Evolutionary conservation across 2,888 invertebrate species (phyloP).

Genomic region (Oscheius sp.): DNA sequence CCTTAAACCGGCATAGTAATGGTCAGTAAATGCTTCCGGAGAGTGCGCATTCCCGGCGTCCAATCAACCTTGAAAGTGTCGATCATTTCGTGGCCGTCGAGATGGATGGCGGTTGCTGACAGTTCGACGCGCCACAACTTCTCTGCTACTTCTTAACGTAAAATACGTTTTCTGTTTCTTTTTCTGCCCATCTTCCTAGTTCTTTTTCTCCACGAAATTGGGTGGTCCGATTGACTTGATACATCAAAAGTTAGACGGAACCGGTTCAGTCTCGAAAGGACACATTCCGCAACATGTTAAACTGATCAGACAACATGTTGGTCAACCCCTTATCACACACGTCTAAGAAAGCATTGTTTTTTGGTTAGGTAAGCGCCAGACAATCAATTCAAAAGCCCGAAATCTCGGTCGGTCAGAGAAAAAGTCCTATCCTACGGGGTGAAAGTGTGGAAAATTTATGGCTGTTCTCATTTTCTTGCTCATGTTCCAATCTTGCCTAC

Average conservation of each 20-base stretch:
- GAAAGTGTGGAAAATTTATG: constrained; percentile 2
- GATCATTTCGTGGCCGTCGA: constrained; percentile 35
- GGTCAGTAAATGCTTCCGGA: constrained; percentile 24
- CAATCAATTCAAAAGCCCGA: not conserved
- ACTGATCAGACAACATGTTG: constrained; percentile 17
- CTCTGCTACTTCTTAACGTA: constrained; percentile 9
- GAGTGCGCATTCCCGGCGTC: constrained; percentile 35
- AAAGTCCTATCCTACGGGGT: not conserved
- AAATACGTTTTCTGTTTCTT: not conserved
- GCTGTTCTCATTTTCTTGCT: not conserved
- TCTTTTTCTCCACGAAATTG: not conserved
- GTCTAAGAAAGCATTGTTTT: no score
- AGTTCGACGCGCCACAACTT: constrained; percentile 25
- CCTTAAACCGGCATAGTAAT: constrained; percentile 23
- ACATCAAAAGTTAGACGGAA: constrained; percentile 21
- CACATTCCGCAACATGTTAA: constrained; percentile 25
- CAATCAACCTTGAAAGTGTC: constrained; percentile 37
- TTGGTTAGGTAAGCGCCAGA: no score
- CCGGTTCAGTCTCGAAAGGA: constrained; percentile 20
- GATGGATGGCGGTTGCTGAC: constrained; percentile 37
- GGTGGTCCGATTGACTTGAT: constrained; percentile 20
- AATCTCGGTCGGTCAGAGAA: constrained; percentile 14
- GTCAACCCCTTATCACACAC: not conserved
- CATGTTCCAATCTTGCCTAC: not conserved
- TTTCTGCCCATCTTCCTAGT: not conserved